These are phyloP conservation scores for Tigriopus californicus DNA, from an alignment of 2,888 invertebrate genomes.

Conservation along the genomic window DNA sequence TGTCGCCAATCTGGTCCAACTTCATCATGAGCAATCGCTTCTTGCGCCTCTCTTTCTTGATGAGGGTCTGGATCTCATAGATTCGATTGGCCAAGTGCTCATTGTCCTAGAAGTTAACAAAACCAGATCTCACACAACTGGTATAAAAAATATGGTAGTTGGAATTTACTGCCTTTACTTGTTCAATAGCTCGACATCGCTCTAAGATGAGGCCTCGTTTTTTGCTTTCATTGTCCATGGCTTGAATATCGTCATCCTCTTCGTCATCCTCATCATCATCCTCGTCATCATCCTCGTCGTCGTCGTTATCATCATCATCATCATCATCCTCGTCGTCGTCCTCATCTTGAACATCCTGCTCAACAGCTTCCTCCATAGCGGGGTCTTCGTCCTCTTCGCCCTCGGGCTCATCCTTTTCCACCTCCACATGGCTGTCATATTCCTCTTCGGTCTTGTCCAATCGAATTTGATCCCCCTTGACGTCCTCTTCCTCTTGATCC, in stretches of 20 bases:
- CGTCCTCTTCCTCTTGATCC: too few species aligned
- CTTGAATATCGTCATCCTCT: constrained; percentile 18
- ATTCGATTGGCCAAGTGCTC: not conserved
- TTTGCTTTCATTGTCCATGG: not conserved
- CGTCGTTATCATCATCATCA: not conserved
- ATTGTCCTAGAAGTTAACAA: not conserved
- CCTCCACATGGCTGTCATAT: too few species aligned
- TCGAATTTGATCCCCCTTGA: too few species aligned
- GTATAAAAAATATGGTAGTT: too few species aligned
- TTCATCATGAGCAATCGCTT: constrained; percentile 42
- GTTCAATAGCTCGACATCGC: not conserved
- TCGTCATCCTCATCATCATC: constrained; percentile 21
- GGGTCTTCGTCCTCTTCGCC: too few species aligned
- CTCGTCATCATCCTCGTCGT: constrained; percentile 16
- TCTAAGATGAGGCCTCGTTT: not conserved
- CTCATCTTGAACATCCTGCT: too few species aligned
- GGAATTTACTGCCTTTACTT: too few species aligned
- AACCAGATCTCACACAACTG: too few species aligned
- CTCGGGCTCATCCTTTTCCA: too few species aligned
- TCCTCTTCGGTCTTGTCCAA: too few species aligned
- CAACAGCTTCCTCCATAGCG: too few species aligned
- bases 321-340: too few species aligned
- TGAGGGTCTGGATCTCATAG: not conserved
- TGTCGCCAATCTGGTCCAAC: constrained; percentile 47
- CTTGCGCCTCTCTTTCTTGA: not conserved